Evolutionary conservation across 2,113 vertebrate species (phyloP), one percentile per base, ranked within the genome.

Genomic region (Pachycephala philippinensis): DNA sequence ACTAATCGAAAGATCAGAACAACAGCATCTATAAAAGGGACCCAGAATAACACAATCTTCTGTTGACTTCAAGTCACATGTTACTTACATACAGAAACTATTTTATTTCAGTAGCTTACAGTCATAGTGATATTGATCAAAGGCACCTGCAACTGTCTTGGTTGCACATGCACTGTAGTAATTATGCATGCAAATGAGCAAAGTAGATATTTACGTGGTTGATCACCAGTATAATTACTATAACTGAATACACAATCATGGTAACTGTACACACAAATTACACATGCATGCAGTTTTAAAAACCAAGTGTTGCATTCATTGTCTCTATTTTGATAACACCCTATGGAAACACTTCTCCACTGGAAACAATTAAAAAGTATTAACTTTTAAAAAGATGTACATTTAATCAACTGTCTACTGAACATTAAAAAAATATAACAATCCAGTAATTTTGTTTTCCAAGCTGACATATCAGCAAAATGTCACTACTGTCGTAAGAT

Each of bases 71-170:
- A 74, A 88, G 80, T 93, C 88, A 96, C 82, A 3, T 49, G 52
- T 87, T 84, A 87, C 94, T 85, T 61, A 95, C 80, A 64, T 57
- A 96, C 76, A 95, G 86, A 84, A 92, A 95, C 22, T 26, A 56
- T 56, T 81, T 74, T 54, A 93, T 84, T 87, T 94, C 39, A 15
- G 80, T 82, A 96, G 83, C 90, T 96, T 92, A 89, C 49, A 90
- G 54, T 89, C 80, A 80, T 61, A 84, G 57, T 89, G 66, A 93
- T 68, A 91, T 11, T n/a, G 83, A 90, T 76, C 60, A 84, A 96
- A 96, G 88, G 96, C 96, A 97, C 95, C 93, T 90, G 93, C 96
- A 97, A 96, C 86, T 89, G 69, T 75, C 95, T 90, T 89, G 90
- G 92, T 45, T 96, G 96, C 96, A 97, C 83, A 95, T 96, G 90